These are phyloP conservation scores for Sternarchorhynchus goeldii DNA, from an alignment of 2,797 vertebrate species.

Conservation along the genomic window DNA sequence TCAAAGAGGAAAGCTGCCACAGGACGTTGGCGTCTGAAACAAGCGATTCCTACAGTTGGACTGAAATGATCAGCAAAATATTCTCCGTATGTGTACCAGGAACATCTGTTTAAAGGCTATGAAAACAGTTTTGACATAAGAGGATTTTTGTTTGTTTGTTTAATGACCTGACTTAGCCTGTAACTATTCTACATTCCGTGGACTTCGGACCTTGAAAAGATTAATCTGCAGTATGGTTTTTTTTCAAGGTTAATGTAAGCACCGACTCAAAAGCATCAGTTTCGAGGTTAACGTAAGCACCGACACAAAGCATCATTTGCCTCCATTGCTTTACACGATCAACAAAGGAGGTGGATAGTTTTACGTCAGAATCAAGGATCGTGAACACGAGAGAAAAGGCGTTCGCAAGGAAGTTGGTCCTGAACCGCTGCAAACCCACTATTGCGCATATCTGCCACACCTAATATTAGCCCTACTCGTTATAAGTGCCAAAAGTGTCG, in stretches of 20 bases:
- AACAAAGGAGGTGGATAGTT: slow-evolving; percentile 7
- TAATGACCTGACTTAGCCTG: too few relatives aligned
- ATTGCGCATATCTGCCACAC: slow-evolving; percentile 50
- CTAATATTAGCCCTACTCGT: slow-evolving; percentile 39
- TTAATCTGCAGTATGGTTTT: too few relatives aligned
- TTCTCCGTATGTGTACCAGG: not conserved
- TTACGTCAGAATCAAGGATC: slow-evolving; percentile 33
- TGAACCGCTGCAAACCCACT: slow-evolving; percentile 19
- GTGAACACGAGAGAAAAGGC: slow-evolving; percentile 8
- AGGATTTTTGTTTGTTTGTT: too few relatives aligned
- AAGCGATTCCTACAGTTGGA: not conserved
- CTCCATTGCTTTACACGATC: too few relatives aligned
- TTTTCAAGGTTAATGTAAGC: too few relatives aligned
- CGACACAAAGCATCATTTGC: too few relatives aligned
- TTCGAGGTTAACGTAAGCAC: too few relatives aligned
- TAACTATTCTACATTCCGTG: too few relatives aligned
- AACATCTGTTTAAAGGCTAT: slow-evolving; percentile 1
- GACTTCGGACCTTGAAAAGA: too few relatives aligned
- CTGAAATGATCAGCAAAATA: not conserved
- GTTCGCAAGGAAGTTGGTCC: slow-evolving; percentile 24
- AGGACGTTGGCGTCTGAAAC: not conserved
- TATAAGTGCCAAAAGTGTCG: not conserved
- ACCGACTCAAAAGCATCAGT: too few relatives aligned
- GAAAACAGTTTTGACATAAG: not conserved
- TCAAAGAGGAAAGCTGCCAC: not conserved